phyloP scores from a whole-genome alignment of 2,797 vertebrate genomes.

The Octomys mimax region DNA sequence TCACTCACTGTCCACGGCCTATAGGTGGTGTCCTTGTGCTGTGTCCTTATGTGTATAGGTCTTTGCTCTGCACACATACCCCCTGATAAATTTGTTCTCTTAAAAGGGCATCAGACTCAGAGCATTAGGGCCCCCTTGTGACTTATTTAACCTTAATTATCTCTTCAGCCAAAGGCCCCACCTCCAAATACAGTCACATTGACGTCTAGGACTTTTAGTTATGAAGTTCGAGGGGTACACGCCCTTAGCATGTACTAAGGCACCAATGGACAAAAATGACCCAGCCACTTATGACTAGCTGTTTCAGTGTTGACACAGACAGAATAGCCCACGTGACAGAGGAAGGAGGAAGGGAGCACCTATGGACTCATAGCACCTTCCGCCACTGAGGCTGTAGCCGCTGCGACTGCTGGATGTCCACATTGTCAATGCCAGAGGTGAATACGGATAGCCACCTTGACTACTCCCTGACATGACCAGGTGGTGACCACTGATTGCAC shows the following conservation, averaged over 20 bases:
- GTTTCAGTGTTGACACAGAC: background rate
- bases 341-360: background rate
- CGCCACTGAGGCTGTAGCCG: background rate
- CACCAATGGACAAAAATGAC: background rate
- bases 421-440: background rate
- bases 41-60: too few species aligned
- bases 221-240: too few species aligned
- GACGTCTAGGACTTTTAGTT: background rate
- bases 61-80: background rate
- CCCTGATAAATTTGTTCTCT: too few species aligned
- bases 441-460: too few species aligned
- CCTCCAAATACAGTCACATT: background rate
- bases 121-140: too few species aligned
- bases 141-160: background rate
- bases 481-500: background rate
- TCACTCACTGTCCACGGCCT: background rate
- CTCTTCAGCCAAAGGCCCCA: background rate
- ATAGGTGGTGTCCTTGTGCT: background rate
- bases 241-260: background rate
- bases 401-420: too few species aligned
- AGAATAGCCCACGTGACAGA: background rate
- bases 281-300: background rate
- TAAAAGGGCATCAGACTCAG: background rate
- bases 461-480: too few species aligned
- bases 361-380: background rate